These are phyloP conservation scores for Oncorhynchus mykiss DNA, from an alignment of 2,113 vertebrate genomes.

Conservation along the genomic window DNA sequence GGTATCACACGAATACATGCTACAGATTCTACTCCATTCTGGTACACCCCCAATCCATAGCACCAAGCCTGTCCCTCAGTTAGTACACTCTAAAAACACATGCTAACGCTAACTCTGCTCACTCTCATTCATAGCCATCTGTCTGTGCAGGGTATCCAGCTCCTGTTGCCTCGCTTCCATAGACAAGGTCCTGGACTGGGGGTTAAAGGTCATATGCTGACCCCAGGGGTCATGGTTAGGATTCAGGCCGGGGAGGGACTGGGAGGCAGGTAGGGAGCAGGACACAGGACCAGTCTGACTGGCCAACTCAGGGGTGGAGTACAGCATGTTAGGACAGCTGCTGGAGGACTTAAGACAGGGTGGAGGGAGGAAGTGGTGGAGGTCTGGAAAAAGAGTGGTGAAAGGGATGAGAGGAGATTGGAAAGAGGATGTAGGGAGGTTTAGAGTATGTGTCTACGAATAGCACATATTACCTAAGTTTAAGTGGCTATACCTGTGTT, in stretches of 20 bases:
- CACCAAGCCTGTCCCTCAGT: not conserved
- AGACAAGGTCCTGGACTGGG: conserved; percentile 61
- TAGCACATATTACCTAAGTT: too few species aligned
- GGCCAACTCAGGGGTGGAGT: conserved; percentile 60
- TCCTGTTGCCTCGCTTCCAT: conserved; percentile 63
- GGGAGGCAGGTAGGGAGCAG: conserved; percentile 52
- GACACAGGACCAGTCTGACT: conserved; percentile 67
- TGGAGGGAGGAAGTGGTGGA: conserved; percentile 52
- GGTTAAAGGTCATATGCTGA: conserved; percentile 53
- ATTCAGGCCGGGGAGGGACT: conserved; percentile 23
- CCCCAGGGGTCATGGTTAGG: conserved; percentile 60
- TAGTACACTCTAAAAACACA: too few species aligned
- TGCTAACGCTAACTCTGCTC: conserved; percentile 52
- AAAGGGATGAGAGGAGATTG: not conserved
- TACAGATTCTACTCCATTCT: too few species aligned
- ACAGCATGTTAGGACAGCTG: conserved; percentile 70
- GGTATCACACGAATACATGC: too few species aligned
- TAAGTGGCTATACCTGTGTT: conserved; percentile 41
- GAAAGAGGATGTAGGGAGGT: conserved; percentile 2
- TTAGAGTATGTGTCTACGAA: too few species aligned
- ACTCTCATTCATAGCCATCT: conserved; percentile 59
- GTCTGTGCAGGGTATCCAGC: conserved; percentile 61
- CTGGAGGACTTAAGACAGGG: conserved; percentile 70
- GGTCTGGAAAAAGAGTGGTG: conserved; percentile 59
- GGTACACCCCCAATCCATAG: not conserved